Evolutionary conservation across 2,888 invertebrate species (phyloP).

Genomic region (Onchidella celtica): DNA sequence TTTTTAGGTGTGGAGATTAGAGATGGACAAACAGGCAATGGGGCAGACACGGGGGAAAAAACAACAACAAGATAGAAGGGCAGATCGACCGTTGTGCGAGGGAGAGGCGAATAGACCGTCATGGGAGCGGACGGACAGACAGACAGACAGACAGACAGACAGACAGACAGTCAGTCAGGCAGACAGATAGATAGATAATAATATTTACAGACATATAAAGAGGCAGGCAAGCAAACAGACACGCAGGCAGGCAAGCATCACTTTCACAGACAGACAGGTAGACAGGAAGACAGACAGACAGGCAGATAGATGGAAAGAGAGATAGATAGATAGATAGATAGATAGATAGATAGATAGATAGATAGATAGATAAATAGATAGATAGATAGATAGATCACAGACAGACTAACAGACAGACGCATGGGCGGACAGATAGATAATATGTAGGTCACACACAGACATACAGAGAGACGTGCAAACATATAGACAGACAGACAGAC

Average conservation of each 20-base stretch:
- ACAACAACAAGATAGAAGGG: background rate
- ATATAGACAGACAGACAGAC: background rate
- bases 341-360: conserved; percentile 21
- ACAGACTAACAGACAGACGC: background rate
- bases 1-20: conserved; percentile 3
- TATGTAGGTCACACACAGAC: background rate
- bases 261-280: background rate
- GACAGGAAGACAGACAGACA: background rate
- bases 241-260: conserved; percentile 12
- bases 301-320: background rate
- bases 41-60: too few species aligned
- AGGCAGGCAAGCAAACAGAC: conserved; percentile 12
- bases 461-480: background rate
- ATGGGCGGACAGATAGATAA: too few species aligned
- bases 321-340: conserved; percentile 12
- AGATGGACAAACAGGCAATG: too few species aligned
- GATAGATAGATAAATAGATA: too few species aligned
- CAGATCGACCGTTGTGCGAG: background rate
- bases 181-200: background rate
- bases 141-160: background rate
- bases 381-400: conserved; percentile 23
- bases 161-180: background rate
- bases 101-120: background rate
- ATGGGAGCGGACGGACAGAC: background rate
- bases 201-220: background rate